Percentiles rank a stretch among this genome's conserved stretches.
Evolutionary conservation across 2,113 vertebrate genomes (phyloP).

Genomic region (human): DNA sequence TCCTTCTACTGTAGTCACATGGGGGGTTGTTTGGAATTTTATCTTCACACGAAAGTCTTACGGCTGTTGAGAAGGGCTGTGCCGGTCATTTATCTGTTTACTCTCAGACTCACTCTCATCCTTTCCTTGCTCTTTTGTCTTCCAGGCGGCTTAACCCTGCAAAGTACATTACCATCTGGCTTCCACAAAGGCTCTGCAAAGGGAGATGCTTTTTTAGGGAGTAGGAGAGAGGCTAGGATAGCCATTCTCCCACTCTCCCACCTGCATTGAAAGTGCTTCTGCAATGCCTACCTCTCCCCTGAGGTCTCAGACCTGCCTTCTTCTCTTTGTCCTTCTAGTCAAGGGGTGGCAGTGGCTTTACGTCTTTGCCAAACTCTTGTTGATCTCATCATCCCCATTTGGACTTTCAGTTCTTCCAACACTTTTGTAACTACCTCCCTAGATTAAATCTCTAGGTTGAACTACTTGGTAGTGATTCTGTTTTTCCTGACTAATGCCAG

Average conservation of each 20-base stretch:
- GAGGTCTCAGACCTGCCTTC: not conserved
- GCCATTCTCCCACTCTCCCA: accelerated
- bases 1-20: not conserved
- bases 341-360: not conserved
- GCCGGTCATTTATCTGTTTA: not conserved
- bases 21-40: not conserved
- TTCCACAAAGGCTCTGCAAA: not conserved
- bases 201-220: not conserved
- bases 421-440: not conserved
- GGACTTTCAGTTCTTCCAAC: not conserved
- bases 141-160: not conserved
- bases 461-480: not conserved
- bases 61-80: not conserved
- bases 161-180: not conserved
- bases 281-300: not conserved
- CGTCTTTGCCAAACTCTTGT: not conserved
- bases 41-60: not conserved
- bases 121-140: not conserved
- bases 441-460: not conserved
- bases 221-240: not conserved
- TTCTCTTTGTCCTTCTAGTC: not conserved
- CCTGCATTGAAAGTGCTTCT: not conserved
- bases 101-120: not conserved
- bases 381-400: not conserved
- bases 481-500: not conserved